These are phyloP conservation scores for Chinchilla lanigera DNA, from an alignment of 2,113 vertebrate genomes.

Conservation along the genomic window DNA sequence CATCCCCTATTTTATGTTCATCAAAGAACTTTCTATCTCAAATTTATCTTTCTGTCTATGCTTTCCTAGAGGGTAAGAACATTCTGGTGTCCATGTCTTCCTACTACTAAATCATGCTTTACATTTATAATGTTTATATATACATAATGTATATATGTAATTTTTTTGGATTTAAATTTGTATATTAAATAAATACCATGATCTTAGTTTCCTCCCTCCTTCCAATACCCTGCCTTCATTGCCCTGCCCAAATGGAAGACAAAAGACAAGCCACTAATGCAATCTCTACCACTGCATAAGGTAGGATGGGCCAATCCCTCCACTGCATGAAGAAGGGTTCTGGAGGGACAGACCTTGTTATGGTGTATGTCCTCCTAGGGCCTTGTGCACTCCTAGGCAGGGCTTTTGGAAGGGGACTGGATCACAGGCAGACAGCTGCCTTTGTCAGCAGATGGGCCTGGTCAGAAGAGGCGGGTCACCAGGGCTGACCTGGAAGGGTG, in stretches of 20 bases:
- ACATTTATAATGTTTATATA: not conserved
- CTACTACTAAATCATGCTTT: conserved; percentile 22
- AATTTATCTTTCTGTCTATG: not conserved
- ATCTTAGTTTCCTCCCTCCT: not conserved
- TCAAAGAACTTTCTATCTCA: conserved; percentile 6
- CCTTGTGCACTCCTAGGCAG: not conserved
- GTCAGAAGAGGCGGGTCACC: not conserved
- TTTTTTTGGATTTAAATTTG: not conserved
- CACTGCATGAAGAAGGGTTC: not conserved
- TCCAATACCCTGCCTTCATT: not conserved
- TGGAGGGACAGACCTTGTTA: not conserved
- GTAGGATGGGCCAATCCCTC: not conserved
- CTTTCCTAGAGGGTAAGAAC: not conserved
- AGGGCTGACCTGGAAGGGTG: not conserved
- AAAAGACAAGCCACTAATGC: not conserved
- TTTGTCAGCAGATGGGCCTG: not conserved
- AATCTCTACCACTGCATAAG: not conserved
- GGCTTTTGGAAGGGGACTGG: not conserved
- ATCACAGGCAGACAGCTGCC: not conserved
- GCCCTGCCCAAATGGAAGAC: not conserved
- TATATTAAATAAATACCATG: not conserved
- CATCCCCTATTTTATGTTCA: not conserved
- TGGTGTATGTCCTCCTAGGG: not conserved
- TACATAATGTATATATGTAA: not conserved
- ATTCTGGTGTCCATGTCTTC: not conserved